These are phyloP conservation scores for Trachelus stipa DNA, from an alignment of 2,888 invertebrate species.

Conservation along the genomic window DNA sequence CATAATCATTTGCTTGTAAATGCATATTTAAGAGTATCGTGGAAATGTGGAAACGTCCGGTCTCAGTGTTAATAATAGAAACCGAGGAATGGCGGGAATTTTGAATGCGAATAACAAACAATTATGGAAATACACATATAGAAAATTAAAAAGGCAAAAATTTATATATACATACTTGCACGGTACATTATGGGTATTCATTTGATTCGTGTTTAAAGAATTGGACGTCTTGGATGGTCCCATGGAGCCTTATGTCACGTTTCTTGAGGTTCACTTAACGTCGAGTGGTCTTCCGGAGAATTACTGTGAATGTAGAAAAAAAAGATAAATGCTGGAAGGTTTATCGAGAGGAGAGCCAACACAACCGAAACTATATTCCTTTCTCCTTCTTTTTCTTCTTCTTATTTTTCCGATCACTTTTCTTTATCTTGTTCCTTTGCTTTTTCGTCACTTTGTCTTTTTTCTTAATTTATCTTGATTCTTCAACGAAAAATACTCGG, in stretches of 20 bases:
- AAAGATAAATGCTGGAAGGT: neutral
- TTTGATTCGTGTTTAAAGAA: neutral
- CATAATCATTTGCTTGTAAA: neutral
- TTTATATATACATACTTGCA: neutral
- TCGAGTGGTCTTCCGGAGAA: neutral
- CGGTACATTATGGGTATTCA: neutral
- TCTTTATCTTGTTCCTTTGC: neutral
- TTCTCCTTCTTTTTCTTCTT: slow-evolving; percentile 11
- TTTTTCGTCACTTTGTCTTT: too few relatives aligned
- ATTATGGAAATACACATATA: neutral
- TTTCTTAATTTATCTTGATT: slow-evolving; percentile 2
- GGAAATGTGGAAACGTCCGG: neutral
- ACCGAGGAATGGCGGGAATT: neutral
- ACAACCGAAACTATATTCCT: slow-evolving; percentile 9
- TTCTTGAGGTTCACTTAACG: neutral
- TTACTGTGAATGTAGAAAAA: neutral
- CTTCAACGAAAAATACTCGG: slow-evolving; percentile 48
- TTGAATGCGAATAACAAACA: neutral
- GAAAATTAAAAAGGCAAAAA: neutral
- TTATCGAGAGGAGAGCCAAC: slow-evolving; percentile 14
- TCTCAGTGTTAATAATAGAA: neutral
- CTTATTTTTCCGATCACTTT: slow-evolving; percentile 10
- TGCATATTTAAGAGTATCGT: neutral
- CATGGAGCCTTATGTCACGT: neutral
- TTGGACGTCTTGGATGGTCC: neutral